Evolutionary conservation across 1,140 invertebrate genomes (phyloP), one percentile per base, ranked within the genome.

Genomic region (Drosophila fuyamai): DNA sequence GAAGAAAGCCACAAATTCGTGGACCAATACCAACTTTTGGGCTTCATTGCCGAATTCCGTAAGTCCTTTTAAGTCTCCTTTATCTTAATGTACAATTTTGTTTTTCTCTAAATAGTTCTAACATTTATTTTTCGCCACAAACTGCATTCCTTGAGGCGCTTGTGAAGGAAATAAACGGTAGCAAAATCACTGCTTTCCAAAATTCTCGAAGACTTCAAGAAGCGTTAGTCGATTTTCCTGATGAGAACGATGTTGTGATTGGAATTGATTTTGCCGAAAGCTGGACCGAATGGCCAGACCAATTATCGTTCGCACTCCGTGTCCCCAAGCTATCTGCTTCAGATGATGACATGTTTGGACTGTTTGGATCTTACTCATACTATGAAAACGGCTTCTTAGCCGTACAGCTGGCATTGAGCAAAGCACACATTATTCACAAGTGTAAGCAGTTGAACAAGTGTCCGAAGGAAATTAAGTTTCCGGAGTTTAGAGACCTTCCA

Each of bases 231-330:
- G 6, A 8, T 6, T 51, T n/a, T 14, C 23, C 23, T 23, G 9
- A 8, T n/a, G 27, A 16, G 0, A 4, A 6, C 4, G 16, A 1
- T 16, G 5, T 0, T 51, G 29, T 41, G 12, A 14, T 44, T 44
- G 62, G 62, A 5, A 65, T 65, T 32, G n/a, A 57, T 32, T 65
- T 65, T 57, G 12, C 44, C 10, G 35, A 48, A 0, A 16, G 13
- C 10, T 65, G 53, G 53, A 44, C 9, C 0, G 36, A 50, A 14
- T 67, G 46, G 29, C 63, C 63, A 8, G 38, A 43, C 12, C 27
- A 35, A 12, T 51, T 67, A n/a, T 18, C 32, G 0, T 51, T 60
- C 8, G 7, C 14, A 8, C 9, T 63, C 1, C 50, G 41, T 23
- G 4, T 32, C 7, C 36, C 27, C 10, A 16, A 1, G 2, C 0